Percentiles rank a stretch among this genome's conserved stretches.
phyloP scores from a whole-genome alignment of 2,888 invertebrate genomes.

The Tholera decimalis region DNA sequence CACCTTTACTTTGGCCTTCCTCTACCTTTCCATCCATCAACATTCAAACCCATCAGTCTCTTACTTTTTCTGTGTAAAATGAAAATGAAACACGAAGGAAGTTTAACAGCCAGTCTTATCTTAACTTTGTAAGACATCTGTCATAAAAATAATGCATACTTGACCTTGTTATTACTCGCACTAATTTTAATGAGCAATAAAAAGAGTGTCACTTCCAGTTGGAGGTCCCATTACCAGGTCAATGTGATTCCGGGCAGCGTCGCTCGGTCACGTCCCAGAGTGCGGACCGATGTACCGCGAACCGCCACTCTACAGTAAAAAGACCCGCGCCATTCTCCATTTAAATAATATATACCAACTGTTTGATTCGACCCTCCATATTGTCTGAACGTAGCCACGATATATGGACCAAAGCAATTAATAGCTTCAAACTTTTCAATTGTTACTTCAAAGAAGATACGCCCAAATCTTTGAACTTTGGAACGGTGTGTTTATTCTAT shows the following conservation, averaged over 20 bases:
- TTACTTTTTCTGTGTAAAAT: no score
- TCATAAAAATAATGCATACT: conserved; percentile 20
- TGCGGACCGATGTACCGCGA: conserved; percentile 89
- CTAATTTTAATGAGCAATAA: conserved; percentile 56
- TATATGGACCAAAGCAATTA: conserved; percentile 55
- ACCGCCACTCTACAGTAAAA: conserved; percentile 88
- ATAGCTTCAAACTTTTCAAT: conserved; percentile 30
- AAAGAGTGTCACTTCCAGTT: conserved; percentile 76
- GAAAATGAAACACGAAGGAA: background rate
- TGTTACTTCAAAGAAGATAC: conserved; percentile 21
- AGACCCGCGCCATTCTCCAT: conserved; percentile 84
- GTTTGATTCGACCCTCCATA: conserved; percentile 78
- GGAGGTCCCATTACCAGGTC: conserved; percentile 50
- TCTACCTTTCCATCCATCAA: no score
- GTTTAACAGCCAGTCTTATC: background rate
- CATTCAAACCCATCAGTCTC: no score
- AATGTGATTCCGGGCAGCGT: conserved; percentile 74
- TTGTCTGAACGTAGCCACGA: conserved; percentile 57
- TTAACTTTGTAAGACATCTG: background rate
- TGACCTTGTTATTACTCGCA: conserved; percentile 28
- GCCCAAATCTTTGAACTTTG: background rate
- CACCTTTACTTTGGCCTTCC: no score
- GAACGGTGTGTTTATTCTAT: background rate
- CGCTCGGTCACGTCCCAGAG: conserved; percentile 88
- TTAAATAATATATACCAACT: conserved; percentile 88